phyloP scores from a whole-genome alignment of 2,888 invertebrate genomes.

The Pristionchus japonicus region DNA sequence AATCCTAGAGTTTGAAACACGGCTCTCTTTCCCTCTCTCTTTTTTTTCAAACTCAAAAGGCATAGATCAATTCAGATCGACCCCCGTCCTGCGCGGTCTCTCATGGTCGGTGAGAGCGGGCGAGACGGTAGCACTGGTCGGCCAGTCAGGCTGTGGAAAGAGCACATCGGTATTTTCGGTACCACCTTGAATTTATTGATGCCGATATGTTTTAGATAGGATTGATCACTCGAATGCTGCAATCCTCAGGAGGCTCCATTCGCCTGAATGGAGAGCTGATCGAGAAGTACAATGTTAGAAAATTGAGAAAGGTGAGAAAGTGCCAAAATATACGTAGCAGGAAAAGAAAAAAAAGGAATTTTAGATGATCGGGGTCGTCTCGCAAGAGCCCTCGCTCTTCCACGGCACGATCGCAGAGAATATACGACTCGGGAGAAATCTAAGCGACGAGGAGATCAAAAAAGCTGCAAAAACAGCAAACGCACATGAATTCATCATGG shows the following conservation, averaged over 20 bases:
- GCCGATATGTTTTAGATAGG: conserved; percentile 7
- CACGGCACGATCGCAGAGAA: conserved; percentile 34
- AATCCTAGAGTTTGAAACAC: too few relatives aligned
- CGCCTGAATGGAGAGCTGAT: neutral
- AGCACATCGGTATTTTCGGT: conserved; percentile 64
- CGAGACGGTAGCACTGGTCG: conserved; percentile 63
- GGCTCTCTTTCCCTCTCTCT: neutral
- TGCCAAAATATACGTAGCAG: neutral
- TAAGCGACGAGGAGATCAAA: neutral
- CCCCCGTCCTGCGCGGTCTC: conserved; percentile 46
- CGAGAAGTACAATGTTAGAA: neutral
- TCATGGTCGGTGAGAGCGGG: conserved; percentile 54
- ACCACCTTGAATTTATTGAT: too few relatives aligned
- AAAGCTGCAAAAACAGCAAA: conserved; percentile 3
- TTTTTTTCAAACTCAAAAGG: neutral
- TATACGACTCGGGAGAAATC: neutral
- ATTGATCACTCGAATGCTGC: neutral
- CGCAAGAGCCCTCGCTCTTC: conserved; percentile 37
- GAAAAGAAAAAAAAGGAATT: neutral
- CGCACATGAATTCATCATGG: conserved; percentile 27
- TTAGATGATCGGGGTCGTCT: conserved; percentile 29
- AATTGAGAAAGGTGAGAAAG: neutral
- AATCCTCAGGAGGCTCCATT: neutral
- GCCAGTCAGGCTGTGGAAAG: conserved; percentile 65
- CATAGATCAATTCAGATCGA: neutral